phyloP scores from a whole-genome alignment of 2,113 vertebrate species.

The Cephalopterus ornatus region DNA sequence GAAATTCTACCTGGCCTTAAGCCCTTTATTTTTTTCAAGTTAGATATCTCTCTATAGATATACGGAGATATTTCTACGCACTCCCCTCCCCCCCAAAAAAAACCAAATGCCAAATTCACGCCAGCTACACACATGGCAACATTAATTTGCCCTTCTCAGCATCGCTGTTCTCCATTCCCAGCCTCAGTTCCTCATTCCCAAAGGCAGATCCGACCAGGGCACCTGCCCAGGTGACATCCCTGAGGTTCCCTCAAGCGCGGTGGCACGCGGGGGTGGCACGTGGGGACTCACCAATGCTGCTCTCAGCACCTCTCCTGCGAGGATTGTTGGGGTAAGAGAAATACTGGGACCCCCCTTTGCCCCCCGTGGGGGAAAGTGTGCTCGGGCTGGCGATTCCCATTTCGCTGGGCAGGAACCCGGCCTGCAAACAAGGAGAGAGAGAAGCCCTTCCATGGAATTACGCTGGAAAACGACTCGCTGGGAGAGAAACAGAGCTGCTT shows the following conservation, averaged over 20 bases:
- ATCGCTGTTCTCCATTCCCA: accelerated
- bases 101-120: neutral
- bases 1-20: neutral
- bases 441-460: neutral
- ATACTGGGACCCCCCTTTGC: slow-evolving; percentile 89
- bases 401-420: slow-evolving; percentile 88
- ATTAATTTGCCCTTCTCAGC: accelerated
- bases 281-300: slow-evolving; percentile 81
- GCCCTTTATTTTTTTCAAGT: neutral
- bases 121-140: neutral
- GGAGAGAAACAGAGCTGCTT: slow-evolving; percentile 10
- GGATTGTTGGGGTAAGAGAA: slow-evolving; percentile 90
- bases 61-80: neutral
- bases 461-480: neutral
- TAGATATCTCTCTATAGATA: too few species aligned
- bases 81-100: too few species aligned
- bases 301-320: slow-evolving; percentile 88
- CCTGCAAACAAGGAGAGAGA: slow-evolving; percentile 65
- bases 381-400: slow-evolving; percentile 88
- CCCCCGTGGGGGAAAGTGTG: slow-evolving; percentile 88
- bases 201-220: accelerated
- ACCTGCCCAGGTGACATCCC: neutral
- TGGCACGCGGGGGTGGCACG: accelerated
- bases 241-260: accelerated
- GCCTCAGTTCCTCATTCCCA: accelerated